Percentiles rank a stretch among this genome's conserved stretches.
These are phyloP conservation scores for Pteropus rufus DNA, from an alignment of 2,797 vertebrate species.

Conservation along the genomic window DNA sequence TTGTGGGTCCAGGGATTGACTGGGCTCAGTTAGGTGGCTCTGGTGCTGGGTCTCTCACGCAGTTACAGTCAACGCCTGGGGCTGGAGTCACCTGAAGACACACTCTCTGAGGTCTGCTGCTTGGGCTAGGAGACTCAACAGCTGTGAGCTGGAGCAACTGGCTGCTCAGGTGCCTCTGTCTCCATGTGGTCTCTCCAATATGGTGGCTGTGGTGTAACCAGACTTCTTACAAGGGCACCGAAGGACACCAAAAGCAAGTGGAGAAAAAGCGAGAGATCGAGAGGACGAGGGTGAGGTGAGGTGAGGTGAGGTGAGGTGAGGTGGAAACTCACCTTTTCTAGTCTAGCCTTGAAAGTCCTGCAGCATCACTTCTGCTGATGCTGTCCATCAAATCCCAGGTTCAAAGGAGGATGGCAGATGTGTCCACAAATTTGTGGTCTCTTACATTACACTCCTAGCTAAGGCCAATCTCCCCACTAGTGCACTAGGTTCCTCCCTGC, in stretches of 20 bases:
- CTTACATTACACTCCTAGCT: background rate
- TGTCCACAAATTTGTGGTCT: background rate
- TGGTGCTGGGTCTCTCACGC: background rate
- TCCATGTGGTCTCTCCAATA: background rate
- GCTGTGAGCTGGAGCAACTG: background rate
- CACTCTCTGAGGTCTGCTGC: background rate
- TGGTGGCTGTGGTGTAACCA: background rate
- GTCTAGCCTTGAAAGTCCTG: background rate
- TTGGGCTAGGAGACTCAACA: background rate
- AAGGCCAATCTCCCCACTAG: background rate
- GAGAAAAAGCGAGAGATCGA: background rate
- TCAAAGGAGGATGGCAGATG: background rate
- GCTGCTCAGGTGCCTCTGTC: background rate
- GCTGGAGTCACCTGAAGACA: background rate
- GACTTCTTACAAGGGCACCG: background rate
- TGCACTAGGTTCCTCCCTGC: background rate
- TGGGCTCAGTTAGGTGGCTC: background rate
- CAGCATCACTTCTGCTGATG: background rate
- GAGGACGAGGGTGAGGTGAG: accelerated
- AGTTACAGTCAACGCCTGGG: background rate
- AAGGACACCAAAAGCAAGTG: background rate
- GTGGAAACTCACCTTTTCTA: background rate
- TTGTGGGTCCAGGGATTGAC: too few relatives aligned
- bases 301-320: background rate
- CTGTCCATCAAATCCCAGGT: background rate